Evolutionary conservation across 2,113 vertebrate genomes (phyloP).

Genomic region (Anguilla rostrata): DNA sequence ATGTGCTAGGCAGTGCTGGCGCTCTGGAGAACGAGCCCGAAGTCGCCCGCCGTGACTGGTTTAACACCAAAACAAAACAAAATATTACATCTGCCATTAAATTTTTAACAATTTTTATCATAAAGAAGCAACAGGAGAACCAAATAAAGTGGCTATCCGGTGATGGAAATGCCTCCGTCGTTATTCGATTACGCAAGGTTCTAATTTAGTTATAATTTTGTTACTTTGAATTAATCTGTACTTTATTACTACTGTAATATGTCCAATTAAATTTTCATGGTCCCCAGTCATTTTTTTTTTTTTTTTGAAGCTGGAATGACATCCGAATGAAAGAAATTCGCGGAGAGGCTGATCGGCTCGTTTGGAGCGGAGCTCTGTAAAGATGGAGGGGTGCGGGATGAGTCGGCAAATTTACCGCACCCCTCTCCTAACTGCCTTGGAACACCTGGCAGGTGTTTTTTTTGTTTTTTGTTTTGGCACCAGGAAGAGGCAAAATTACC

Average conservation of each 20-base stretch:
- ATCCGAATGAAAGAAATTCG: background rate
- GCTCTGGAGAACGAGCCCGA: background rate
- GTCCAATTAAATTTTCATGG: slow-evolving; percentile 2
- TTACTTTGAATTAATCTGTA: background rate
- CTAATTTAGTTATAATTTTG: background rate
- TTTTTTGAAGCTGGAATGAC: background rate
- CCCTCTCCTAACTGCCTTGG: background rate
- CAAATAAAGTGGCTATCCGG: background rate
- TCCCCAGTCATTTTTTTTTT: background rate
- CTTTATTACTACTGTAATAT: background rate
- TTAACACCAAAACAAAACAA: background rate
- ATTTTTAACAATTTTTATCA: background rate
- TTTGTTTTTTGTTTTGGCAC: background rate
- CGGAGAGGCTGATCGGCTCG: background rate
- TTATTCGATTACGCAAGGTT: background rate
- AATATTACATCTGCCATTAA: background rate
- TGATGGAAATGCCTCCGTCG: background rate
- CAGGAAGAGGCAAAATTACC: too few species aligned
- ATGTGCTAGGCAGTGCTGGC: too few species aligned
- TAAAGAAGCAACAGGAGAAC: background rate
- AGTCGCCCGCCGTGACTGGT: background rate
- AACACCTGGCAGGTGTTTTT: background rate
- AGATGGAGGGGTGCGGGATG: background rate
- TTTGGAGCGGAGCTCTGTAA: background rate
- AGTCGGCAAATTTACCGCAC: background rate